Percentiles rank a stretch among this genome's conserved stretches.
Evolutionary conservation across 2,113 vertebrate genomes (phyloP).

Genomic region (Paramisgurnus dabryanus): DNA sequence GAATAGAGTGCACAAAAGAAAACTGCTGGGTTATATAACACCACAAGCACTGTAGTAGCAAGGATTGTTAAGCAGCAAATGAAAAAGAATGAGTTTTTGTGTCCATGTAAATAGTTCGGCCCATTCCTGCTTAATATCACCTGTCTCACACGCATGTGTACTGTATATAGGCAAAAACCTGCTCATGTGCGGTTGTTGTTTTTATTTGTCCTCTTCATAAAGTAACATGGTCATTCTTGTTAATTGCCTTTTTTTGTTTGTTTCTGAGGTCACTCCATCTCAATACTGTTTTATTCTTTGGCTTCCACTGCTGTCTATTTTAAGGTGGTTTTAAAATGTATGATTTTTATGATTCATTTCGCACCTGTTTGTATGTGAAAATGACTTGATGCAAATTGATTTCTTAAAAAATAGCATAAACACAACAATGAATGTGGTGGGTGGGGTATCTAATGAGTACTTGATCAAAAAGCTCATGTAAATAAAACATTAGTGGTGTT

Average conservation of each 20-base stretch:
- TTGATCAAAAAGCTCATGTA: conserved; percentile 60
- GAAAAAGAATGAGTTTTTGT: background rate
- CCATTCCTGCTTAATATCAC: conserved; percentile 12
- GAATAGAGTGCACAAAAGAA: too few species aligned
- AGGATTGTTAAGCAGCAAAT: too few species aligned
- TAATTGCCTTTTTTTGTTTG: conserved; percentile 7
- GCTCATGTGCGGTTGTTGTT: background rate
- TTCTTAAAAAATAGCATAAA: background rate
- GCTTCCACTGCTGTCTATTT: conserved; percentile 5
- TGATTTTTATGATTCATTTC: background rate
- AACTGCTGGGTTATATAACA: too few species aligned
- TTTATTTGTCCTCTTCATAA: background rate
- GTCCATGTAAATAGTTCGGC: conserved; percentile 13
- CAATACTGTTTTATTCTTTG: background rate
- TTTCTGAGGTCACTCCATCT: background rate
- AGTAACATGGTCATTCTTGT: background rate
- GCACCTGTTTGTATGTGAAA: conserved; percentile 25
- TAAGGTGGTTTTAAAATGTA: background rate
- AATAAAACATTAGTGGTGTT: conserved; percentile 65
- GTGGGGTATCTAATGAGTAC: conserved; percentile 19
- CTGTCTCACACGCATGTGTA: background rate
- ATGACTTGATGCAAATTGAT: conserved; percentile 1
- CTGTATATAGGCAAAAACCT: conserved; percentile 12
- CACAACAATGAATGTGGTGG: conserved; percentile 29
- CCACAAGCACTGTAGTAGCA: background rate